Base-by-base conservation (phyloP, 2,113 vertebrate species). In the Chelonoidis abingdonii region DNA sequence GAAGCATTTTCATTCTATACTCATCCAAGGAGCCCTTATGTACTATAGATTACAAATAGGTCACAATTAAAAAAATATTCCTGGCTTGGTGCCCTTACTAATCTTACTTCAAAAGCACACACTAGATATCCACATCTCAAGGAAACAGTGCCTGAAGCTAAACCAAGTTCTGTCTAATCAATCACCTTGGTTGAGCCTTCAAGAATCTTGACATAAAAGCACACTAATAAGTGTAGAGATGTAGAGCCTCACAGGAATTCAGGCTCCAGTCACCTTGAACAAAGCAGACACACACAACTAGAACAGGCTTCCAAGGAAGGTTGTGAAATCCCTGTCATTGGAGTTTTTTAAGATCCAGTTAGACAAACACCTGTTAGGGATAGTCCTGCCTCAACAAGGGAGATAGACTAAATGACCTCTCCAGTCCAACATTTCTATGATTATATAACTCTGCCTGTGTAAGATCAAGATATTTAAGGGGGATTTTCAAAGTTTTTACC, bases 171-270 rank as follows among this genome's bases (percentile, higher is more conserved):
- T 1, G 0, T 76, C 69, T 84, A 80, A 52, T 62, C 94, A 83
- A 12, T 41, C 5, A 19, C 4, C 0, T 83, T 88, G 80, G 76
- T 72, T 80, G 90, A 94, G 81, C 53, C 92, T 94, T 76, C 35
- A 72, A 56, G 4, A n/a, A 31, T 82, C 59, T 49, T 56, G 94
- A 87, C 31, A 88, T 78, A 92, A 90, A 92, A 38, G 72, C 31
- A n/a, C 56, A 59, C 41, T 35, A 25, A 35, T 35, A 25, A 35
- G 54, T 62, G 19, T 38, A 6, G 49, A 47, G 29, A 81, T 94
- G 50, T 95, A 94, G 89, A 80, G 6, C 21, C 22, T 85, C 78
- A 49, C 59, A 31, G 89, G 89, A 96, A 86, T 49, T 90, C 38
- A 86, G 38, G 22, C 4, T 78, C 41, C 75, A 29, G 41, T 78